Conservation (phyloP, 2,888 invertebrate species). For the Diplolepis rosae region DNA sequence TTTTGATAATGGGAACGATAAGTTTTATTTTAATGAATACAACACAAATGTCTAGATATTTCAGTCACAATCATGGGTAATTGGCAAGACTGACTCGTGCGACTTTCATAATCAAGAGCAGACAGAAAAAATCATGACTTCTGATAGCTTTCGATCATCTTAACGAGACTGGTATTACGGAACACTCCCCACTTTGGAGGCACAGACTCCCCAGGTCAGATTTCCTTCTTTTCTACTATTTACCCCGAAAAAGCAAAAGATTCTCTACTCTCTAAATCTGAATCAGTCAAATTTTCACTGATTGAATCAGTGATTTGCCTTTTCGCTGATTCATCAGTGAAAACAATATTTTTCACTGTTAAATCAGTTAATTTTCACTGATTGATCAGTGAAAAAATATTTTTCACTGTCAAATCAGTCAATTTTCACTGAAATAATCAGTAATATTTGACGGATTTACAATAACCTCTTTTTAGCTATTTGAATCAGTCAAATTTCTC, state of each 20-base stretch:
- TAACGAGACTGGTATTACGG: not conserved
- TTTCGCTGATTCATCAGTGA: too few species aligned
- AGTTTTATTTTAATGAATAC: not conserved
- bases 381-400: too few species aligned
- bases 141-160: conserved; percentile 12
- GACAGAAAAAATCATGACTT: conserved; percentile 39
- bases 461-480: too few species aligned
- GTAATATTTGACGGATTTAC: too few species aligned
- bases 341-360: not conserved
- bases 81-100: conserved; percentile 27
- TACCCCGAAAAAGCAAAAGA: not conserved
- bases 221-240: not conserved
- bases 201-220: not conserved
- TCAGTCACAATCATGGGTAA: conserved; percentile 9
- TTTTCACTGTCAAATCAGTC: too few species aligned
- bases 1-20: not conserved
- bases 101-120: conserved; percentile 35
- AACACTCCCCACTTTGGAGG: not conserved
- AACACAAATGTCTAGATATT: not conserved
- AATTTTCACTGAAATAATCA: too few species aligned
- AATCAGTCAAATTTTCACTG: too few species aligned
- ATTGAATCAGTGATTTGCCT: too few species aligned
- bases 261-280: too few species aligned
- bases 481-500: too few species aligned
- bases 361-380: not conserved